Percentiles rank a stretch among this genome's conserved stretches.
These are phyloP conservation scores for Solenopsis fugax DNA, from an alignment of 1,140 invertebrate genomes.

Conservation along the genomic window DNA sequence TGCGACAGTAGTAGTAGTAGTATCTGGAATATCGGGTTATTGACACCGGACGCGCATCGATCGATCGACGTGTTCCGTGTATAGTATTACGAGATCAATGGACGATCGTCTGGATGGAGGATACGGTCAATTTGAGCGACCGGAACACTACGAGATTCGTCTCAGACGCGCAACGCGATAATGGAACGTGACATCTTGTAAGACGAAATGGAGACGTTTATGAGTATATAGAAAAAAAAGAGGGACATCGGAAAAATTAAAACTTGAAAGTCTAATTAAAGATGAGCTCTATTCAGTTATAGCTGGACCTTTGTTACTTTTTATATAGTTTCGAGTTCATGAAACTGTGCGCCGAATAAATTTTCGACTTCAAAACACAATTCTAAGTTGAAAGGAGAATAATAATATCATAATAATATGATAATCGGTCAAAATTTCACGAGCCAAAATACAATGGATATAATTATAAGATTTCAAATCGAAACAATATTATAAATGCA, in stretches of 20 bases:
- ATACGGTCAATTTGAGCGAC: conserved; percentile 18
- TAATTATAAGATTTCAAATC: no score
- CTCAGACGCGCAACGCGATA: conserved; percentile 7
- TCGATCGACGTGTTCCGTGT: background rate
- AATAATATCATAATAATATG: no score
- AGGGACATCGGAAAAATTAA: background rate
- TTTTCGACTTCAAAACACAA: no score
- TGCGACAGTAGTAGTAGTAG: conserved; percentile 4
- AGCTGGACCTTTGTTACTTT: no score
- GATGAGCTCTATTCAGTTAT: no score
- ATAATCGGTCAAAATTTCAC: no score
- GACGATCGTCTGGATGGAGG: conserved; percentile 3
- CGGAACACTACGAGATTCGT: conserved; percentile 35
- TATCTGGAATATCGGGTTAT: conserved; percentile 42
- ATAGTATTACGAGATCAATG: conserved; percentile 8
- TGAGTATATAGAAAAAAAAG: background rate
- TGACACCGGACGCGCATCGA: conserved; percentile 28
- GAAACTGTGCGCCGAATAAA: no score
- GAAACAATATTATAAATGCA: no score
- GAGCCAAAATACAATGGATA: no score
- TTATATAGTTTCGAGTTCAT: no score
- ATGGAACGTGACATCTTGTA: background rate
- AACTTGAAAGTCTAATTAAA: no score
- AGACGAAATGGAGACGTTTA: background rate
- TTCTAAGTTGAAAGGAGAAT: no score